Base-by-base conservation (phyloP, 2,888 invertebrate species). In the Orchesella flavescens region DNA sequence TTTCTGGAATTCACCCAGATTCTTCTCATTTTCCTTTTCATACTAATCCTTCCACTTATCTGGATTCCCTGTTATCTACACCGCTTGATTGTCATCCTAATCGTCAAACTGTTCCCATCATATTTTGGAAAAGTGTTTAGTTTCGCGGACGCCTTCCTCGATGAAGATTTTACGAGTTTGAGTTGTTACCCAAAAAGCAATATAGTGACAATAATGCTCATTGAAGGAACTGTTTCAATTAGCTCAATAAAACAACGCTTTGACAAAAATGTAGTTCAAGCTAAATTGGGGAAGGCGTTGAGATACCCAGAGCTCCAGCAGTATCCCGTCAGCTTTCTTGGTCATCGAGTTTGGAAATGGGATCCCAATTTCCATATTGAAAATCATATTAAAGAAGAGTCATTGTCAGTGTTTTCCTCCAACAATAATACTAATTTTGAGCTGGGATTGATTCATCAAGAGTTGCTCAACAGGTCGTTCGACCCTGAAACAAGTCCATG, bases 331-430 rank as follows among this genome's bases (percentile, higher is more conserved):
- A 43, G 19, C 17, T 69, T 69, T 21, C 4, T 53, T 13, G 77
- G 77, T 13, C 69, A 43, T 21, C 1, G 44, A 4, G 57, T 77
- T 66, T 77, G 77, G 77, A 68, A 17, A 21, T 57, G 59, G 13
- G 77, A 77, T 49, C n/a, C 13, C 1, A 21, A 15, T 7, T 77
- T 77, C 43, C 10, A 59, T 9, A 9, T 77, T 13, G n/a, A 21
- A 4, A 59, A 77, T 46, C 77, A 77, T 24, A 69, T 77, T 12
- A 59, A 15, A 44, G 69, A 68, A 24, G 19, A 74, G n/a, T 66
- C 7, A 53, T 12, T 19, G 1, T n/a, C 10, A n/a, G 5, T 5
- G 5, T 21, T 34, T 19, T 12, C 24, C 12, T n/a, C n/a, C n/a
- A n/a, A n/a, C n/a, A 34, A 34, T 34, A 34, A 34, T 34, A 34